phyloP scores from a whole-genome alignment of 2,113 vertebrate species.

The Rattus norvegicus region DNA sequence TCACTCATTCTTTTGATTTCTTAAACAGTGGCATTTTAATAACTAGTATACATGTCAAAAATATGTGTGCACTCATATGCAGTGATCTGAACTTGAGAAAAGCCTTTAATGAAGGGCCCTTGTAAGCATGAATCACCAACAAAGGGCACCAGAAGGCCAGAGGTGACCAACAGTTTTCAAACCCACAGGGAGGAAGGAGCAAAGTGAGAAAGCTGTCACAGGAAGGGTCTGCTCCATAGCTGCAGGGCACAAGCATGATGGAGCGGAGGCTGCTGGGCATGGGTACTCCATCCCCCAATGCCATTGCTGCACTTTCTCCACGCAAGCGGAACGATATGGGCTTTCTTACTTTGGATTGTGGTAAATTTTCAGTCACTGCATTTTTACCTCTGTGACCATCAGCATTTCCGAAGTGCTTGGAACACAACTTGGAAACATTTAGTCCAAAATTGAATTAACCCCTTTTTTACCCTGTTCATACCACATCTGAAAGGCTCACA shows the following conservation, averaged over 20 bases:
- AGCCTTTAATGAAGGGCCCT: not conserved
- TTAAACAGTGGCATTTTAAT: not conserved
- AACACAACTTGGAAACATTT: slow-evolving; percentile 14
- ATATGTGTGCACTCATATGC: not conserved
- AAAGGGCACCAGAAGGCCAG: not conserved
- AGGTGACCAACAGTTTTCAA: not conserved
- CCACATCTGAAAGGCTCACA: slow-evolving; percentile 35
- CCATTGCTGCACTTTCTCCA: not conserved
- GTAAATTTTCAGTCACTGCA: not conserved
- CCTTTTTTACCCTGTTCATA: not conserved
- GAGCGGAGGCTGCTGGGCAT: too few species aligned
- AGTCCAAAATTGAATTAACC: slow-evolving; percentile 50
- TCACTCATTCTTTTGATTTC: not conserved
- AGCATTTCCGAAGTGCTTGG: too few species aligned
- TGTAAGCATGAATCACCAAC: not conserved
- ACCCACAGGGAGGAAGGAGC: not conserved
- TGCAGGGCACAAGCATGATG: not conserved
- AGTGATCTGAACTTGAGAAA: not conserved
- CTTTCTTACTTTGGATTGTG: not conserved
- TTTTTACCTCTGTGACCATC: not conserved
- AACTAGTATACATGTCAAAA: not conserved
- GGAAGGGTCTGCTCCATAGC: too few species aligned
- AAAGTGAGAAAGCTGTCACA: not conserved
- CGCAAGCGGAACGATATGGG: not conserved
- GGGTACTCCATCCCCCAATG: accelerated